phyloP scores from a whole-genome alignment of 2,888 invertebrate species.

The Drosophila fulvimacula region DNA sequence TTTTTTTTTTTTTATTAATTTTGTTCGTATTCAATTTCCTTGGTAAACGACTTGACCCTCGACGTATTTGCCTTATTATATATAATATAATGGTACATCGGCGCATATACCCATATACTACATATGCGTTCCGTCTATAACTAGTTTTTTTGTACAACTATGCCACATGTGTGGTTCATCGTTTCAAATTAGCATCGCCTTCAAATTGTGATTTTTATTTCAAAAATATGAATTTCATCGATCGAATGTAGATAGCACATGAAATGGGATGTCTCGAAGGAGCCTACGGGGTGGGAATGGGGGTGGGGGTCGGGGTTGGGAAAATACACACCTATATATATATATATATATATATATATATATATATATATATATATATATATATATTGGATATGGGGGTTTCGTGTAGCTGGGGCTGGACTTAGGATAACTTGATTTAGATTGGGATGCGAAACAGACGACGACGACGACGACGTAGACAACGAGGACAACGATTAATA shows the following conservation, averaged over 20 bases:
- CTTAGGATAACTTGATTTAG: slow-evolving; percentile 12
- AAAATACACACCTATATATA: background rate
- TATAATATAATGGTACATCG: slow-evolving; percentile 63
- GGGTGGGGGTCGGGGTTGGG: background rate
- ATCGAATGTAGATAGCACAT: slow-evolving; percentile 28
- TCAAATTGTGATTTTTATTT: slow-evolving; percentile 38
- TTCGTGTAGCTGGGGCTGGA: slow-evolving; percentile 6
- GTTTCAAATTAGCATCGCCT: slow-evolving; percentile 27
- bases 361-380: background rate
- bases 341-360: slow-evolving; percentile 1
- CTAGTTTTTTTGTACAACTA: slow-evolving; percentile 43
- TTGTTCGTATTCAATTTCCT: slow-evolving; percentile 10
- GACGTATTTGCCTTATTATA: slow-evolving; percentile 78
- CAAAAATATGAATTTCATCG: slow-evolving; percentile 38
- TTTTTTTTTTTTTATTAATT: background rate
- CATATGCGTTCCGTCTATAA: slow-evolving; percentile 34
- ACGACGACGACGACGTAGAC: slow-evolving; percentile 43
- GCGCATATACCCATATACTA: slow-evolving; percentile 8
- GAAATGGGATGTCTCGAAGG: slow-evolving; percentile 32
- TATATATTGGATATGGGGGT: slow-evolving; percentile 10
- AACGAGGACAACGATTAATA: slow-evolving; percentile 59
- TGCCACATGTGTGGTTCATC: slow-evolving; percentile 17
- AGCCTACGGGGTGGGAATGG: background rate
- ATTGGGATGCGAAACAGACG: slow-evolving; percentile 19
- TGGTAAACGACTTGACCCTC: slow-evolving; percentile 41